phyloP scores from a whole-genome alignment of 2,888 invertebrate genomes.

The Cantharis rustica region DNA sequence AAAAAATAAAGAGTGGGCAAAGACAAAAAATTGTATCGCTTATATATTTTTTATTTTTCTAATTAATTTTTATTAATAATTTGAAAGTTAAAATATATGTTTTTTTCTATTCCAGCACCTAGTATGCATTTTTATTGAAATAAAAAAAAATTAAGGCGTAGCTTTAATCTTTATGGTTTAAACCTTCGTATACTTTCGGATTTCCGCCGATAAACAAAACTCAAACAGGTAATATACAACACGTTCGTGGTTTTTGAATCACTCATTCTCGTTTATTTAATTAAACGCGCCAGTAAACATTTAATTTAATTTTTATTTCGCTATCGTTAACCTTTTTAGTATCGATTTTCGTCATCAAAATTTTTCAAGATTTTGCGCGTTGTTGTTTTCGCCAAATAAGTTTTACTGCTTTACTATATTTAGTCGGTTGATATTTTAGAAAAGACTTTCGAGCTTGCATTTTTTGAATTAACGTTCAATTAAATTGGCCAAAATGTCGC shows the following conservation, averaged over 20 bases:
- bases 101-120: background rate
- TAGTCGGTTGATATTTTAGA: background rate
- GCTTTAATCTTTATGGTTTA: background rate
- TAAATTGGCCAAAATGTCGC: constrained; percentile 70
- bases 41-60: no score
- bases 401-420: background rate
- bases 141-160: background rate
- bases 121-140: background rate
- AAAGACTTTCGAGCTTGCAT: background rate
- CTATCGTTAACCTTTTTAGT: background rate
- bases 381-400: background rate
- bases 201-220: constrained; percentile 12
- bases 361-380: background rate
- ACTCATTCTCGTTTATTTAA: background rate
- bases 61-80: no score
- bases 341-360: background rate
- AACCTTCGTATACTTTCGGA: constrained; percentile 20
- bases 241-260: background rate
- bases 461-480: background rate
- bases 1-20: no score
- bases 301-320: background rate
- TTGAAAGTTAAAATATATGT: no score
- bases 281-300: background rate
- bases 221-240: constrained; percentile 20
- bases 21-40: no score